Base-by-base conservation (phyloP, 2,797 vertebrate species). In the Oreochromis mossambicus region DNA sequence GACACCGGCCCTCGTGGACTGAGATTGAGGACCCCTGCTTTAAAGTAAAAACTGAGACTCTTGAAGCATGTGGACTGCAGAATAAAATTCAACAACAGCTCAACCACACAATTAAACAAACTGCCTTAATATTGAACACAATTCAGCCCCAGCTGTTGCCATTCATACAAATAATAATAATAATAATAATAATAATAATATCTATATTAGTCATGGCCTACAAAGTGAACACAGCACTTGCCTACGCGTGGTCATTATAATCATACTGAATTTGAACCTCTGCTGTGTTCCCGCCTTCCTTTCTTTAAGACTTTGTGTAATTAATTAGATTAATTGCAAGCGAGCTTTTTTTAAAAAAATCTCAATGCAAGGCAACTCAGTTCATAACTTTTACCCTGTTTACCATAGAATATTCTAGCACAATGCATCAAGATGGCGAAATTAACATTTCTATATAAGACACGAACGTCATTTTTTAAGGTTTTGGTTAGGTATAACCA, bases 111-210 rank as follows among this genome's bases (percentile, higher is more conserved):
- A 48, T 12, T 21, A 54, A 12, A 29, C 1, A 46, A 46, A 17
- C 66, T 46, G 14, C 66, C 21, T 46, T 46, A 48, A 48, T 29
- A 29, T 2, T 48, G 4, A 48, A 48, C 63, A 26, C 41, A 19
- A 73, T 73, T 73, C 68, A 36, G 32, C 32, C 66, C 66, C 66
- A 70, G 21, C 21, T 70, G 21, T 24, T 43, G 14, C n/a, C 6
- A 24, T 24, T 68, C 36, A 43, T 26, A 17, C 14, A 26, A 24
- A 21, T 15, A 38, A n/a, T 3, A 4, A 19, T 50, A 15, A 8
- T n/a, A n/a, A n/a, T n/a, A n/a, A n/a, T n/a, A 24, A 21, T 15
- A 38, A n/a, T 3, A 4, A 19, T 50, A 15, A 8, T n/a, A 70
- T 70, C 38, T 46, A 70, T 26, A 43, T 70, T 24, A 24, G 63